phyloP scores from a whole-genome alignment of 2,113 vertebrate species.

The Rhinopomastus cyanomelas region DNA sequence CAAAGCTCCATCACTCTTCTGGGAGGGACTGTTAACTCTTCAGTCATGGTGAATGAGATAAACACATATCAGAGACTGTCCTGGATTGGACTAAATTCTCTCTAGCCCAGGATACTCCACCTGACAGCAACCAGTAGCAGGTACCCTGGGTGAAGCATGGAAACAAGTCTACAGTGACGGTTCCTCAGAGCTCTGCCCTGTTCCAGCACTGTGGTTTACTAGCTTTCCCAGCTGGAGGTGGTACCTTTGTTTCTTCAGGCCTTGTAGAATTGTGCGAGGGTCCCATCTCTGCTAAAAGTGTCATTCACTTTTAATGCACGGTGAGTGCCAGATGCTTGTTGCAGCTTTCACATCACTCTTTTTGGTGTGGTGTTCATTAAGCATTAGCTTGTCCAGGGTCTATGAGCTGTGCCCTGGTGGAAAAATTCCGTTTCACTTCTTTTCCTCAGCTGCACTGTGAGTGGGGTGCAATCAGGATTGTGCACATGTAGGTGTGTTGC shows the following conservation, averaged over 20 bases:
- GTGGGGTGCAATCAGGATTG: neutral
- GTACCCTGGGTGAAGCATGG: neutral
- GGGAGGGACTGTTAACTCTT: neutral
- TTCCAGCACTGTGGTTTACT: too few relatives aligned
- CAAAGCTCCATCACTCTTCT: neutral
- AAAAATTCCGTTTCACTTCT: neutral
- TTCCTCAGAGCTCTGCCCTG: fast-evolving
- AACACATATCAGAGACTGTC: neutral
- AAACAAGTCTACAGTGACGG: neutral
- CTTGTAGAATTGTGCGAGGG: neutral
- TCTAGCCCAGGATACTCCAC: neutral
- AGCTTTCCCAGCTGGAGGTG: neutral
- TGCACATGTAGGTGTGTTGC: neutral
- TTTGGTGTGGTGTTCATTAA: neutral
- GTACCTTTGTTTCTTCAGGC: neutral
- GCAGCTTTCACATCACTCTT: neutral
- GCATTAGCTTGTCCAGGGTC: fast-evolving
- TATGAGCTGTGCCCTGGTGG: too few relatives aligned
- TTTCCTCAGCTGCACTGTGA: neutral
- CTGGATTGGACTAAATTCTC: neutral
- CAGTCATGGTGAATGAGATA: neutral
- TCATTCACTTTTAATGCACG: fast-evolving
- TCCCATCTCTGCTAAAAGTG: neutral
- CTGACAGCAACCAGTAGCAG: neutral
- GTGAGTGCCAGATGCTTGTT: fast-evolving